Base-by-base conservation (phyloP, 1,140 invertebrate genomes). In the Gryllus bimaculatus region DNA sequence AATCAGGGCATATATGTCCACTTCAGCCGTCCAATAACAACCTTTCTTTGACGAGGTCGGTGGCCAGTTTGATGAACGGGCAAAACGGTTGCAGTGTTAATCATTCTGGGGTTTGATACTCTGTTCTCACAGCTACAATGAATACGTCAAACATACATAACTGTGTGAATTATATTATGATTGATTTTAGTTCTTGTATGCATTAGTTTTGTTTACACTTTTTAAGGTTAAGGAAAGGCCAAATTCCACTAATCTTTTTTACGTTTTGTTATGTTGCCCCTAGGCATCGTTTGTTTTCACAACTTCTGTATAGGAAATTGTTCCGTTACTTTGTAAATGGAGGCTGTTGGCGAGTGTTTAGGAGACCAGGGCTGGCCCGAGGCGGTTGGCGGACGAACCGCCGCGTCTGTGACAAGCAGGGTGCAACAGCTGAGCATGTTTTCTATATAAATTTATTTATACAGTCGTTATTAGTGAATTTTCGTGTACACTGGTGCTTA, bases 121-220 rank as follows among this genome's bases (percentile, higher is more conserved):
- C 7, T 66, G 54, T 66, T 39, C 26, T 2, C 26, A 39, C 26
- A n/a, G n/a, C 54, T 66, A 0, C 54, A 3, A 18, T 66, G 10
- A 39, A 39, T 39, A 66, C 54, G 7, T 66, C 54, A 66, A 66
- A 66, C 54, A n/a, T n/a, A n/a, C 10, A 66, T 18, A 66, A 66
- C 54, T 66, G 54, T 66, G 54, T 66, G 54, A 66, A 66, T 3
- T 66, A 7, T 66, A 66, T 13, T 13, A 7, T 66, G 10, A 66
- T 66, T 66, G 54, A 66, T n/a, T n/a, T 66, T 66, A 66, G 54
- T 13, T 66, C 54, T 66, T 66, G 54, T 66, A 66, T 66, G 54
- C 54, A 66, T 66, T n/a, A 66, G 54, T 66, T 66, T 66, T 66
- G 54, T 66, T 66, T 66, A 66, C 54, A 66, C 54, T 66, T 66